Evolutionary conservation across 2,888 invertebrate species (phyloP), one percentile per base, ranked within the genome.

Genomic region (Chaetogeoica ovagalla): DNA sequence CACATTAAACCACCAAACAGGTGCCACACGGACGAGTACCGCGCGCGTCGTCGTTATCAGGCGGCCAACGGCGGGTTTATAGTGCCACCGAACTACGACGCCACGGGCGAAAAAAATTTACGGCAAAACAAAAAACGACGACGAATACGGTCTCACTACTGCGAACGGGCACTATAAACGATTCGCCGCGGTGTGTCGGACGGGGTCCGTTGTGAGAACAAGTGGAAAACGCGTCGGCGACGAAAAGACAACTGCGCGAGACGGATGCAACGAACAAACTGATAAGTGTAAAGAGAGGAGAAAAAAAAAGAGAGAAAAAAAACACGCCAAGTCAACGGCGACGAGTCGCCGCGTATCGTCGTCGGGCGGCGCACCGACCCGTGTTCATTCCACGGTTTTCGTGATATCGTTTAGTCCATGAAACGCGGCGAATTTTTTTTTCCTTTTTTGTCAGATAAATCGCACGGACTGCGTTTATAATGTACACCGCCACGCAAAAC

Each of bases 1-100:
- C 71, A 62, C 79, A 73, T 76, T 68, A 82, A 76, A 75, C 68
- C 68, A 75, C 62, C 62, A 70, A 79, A 79, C 71, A 79, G 79
- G 79, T 71, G 79, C 39, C 19, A 19, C 19, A 19, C 55, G 19
- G 52, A 79, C 37, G 1, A 2, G 13, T 65, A 37, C 43, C 11
- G 62, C 48, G n/a, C n/a, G n/a, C n/a, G n/a, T 7, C 63, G 79
- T 39, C 5, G 68, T 79, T 79, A 71, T 71, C 57, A 57, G 55
- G 4, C 9, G 74, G 55, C 63, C 55, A n/a, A 3, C 30, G 11
- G 59, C 17, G 30, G 66, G 62, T n/a, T 77, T 62, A 9, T 57
- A 37, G 21, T 79, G 55, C 71, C 43, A 63, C 70, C 9, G 39
- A 17, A 19, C 30, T 30, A 30, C 30, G 2, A 30, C 30, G 30